These are phyloP conservation scores for Lepidurus apus DNA, from an alignment of 1,140 invertebrate genomes.

Conservation along the genomic window DNA sequence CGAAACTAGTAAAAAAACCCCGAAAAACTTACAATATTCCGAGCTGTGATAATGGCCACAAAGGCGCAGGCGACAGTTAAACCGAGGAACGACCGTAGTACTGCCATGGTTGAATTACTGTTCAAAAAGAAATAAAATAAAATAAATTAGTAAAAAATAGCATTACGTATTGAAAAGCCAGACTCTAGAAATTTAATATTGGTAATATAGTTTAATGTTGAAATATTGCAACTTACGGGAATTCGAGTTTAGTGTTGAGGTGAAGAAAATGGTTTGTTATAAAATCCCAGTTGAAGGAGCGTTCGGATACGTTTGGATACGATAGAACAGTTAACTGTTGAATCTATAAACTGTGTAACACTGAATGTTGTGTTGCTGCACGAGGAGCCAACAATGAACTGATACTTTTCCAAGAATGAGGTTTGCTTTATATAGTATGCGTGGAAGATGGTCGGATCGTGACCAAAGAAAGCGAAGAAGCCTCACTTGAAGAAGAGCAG, in stretches of 20 bases:
- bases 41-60: neutral
- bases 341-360: neutral
- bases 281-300: too few species aligned
- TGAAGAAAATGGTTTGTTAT: too few species aligned
- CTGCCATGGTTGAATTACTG: neutral
- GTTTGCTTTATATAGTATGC: neutral
- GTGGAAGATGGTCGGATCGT: conserved; percentile 3
- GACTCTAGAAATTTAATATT: too few species aligned
- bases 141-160: too few species aligned
- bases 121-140: neutral
- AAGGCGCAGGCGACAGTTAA: neutral
- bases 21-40: neutral
- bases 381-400: neutral
- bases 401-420: neutral
- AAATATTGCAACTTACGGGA: too few species aligned
- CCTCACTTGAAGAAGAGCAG: neutral
- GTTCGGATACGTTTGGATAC: neutral
- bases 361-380: neutral
- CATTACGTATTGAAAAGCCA: too few species aligned
- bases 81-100: neutral
- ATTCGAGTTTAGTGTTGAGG: too few species aligned
- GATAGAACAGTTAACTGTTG: neutral
- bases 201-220: too few species aligned
- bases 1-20: too few species aligned
- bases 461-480: conserved; percentile 19